Base-by-base conservation (phyloP, 2,888 invertebrate genomes). In the Folsomia candida region DNA sequence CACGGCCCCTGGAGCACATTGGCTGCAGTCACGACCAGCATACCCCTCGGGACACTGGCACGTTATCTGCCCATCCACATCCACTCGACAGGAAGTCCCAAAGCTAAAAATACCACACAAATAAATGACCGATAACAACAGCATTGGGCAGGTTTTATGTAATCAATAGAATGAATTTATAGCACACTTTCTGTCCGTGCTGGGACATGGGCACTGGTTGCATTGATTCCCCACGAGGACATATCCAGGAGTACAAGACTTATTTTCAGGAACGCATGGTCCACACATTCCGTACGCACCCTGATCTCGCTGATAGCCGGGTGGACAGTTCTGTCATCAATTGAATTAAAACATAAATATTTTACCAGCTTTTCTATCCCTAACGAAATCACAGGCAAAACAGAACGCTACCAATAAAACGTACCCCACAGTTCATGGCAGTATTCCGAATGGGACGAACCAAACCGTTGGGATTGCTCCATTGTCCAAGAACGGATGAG, bases 21-120 rank as follows among this genome's bases (percentile, higher is more conserved):
- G 72, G 58, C 68, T 66, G 54, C 78, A 78, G 58, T 73, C 70
- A 11, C 66, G 51, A 20, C 78, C 78, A 4, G 70, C 70, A 67
- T 78, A 78, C 47, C 73, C 71, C 14, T 59, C 62, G 1, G 72
- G 63, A 60, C 78, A 78, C 26, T 78, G 71, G 37, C 78, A 78
- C 2, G 54, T 67, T 6, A 76, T 69, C 58, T 73, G 63, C n/a
- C 78, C 75, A 57, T 67, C 57, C 2, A 3, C 2, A 26, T 73
- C 77, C 18, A 72, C 71, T 2, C 64, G 62, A 26, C 76, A 76
- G 1, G 69, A 29, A 2, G 71, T 72, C 37, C 76, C 76, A 65
- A 76, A 76, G 11, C 73, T 73, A 18, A 27, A 20, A 20, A 26
- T 3, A 25, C 9, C 3, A 22, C n/a, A 63, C 4, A 67, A 67